Evolutionary conservation across 2,888 invertebrate species (phyloP).

Genomic region (Coenonympha arcania): DNA sequence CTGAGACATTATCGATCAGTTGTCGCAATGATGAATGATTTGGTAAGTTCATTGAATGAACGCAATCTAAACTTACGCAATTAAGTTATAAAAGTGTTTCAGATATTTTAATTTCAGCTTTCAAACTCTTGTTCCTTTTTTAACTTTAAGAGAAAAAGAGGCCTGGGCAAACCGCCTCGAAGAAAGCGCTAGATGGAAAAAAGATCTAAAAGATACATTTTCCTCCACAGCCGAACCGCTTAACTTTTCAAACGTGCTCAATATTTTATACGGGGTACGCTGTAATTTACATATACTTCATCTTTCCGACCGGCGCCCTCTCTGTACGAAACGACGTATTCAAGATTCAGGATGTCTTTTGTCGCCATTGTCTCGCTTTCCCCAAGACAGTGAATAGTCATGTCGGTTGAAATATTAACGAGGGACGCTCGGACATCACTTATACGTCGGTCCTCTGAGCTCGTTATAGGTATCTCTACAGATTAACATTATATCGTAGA

Average conservation of each 20-base stretch:
- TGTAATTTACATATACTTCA: slow-evolving; percentile 12
- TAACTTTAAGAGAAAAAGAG: no score
- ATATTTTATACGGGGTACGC: slow-evolving; percentile 7
- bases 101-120: no score
- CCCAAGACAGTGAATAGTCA: slow-evolving; percentile 1
- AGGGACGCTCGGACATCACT: slow-evolving; percentile 6
- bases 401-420: slow-evolving; percentile 11
- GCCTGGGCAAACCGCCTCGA: not conserved
- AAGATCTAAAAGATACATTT: not conserved
- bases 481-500: not conserved
- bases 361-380: slow-evolving; percentile 7
- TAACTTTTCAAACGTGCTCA: not conserved
- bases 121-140: no score
- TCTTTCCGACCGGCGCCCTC: slow-evolving; percentile 6
- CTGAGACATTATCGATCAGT: no score
- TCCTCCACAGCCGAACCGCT: not conserved
- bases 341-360: slow-evolving; percentile 14
- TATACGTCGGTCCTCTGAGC: not conserved
- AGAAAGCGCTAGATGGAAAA: not conserved
- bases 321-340: slow-evolving; percentile 10
- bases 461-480: not conserved
- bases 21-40: no score
- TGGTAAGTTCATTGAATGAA: no score
- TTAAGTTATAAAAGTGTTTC: no score
- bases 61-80: no score